phyloP scores from a whole-genome alignment of 1,140 invertebrate species.

The Pissodes strobi region DNA sequence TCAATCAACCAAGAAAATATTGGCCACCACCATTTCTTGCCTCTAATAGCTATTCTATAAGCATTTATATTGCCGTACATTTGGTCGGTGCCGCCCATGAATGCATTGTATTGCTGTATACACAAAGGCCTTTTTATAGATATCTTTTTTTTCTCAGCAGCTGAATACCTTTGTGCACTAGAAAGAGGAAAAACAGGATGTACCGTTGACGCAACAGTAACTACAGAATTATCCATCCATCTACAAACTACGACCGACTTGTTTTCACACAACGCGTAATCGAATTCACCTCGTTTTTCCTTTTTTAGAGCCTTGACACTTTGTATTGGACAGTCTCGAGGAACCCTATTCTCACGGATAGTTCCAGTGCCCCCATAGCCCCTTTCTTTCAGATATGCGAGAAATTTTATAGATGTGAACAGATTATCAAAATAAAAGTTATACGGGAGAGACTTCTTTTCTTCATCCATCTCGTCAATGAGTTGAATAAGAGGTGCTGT shows the following conservation, averaged over 20 bases:
- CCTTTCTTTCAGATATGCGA: conserved; percentile 33
- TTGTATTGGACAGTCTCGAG: conserved; percentile 23
- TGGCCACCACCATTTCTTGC: conserved; percentile 54
- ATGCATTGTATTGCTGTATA: conserved; percentile 46
- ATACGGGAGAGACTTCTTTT: conserved; percentile 31
- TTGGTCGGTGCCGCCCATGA: conserved; percentile 51
- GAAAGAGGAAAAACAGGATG: conserved; percentile 42
- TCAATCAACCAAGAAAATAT: conserved; percentile 50
- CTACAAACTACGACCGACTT: conserved; percentile 40
- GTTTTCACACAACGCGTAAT: conserved; percentile 10
- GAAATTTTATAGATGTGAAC: no score
- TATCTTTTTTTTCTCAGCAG: conserved; percentile 43
- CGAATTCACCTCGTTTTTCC: conserved; percentile 16
- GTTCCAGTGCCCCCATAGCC: conserved; percentile 33
- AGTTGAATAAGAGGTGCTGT: no score
- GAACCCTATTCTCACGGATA: conserved; percentile 31
- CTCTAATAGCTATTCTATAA: conserved; percentile 49
- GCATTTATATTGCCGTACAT: conserved; percentile 53
- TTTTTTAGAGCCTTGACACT: conserved; percentile 10
- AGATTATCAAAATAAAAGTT: conserved; percentile 46
- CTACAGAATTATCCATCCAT: conserved; percentile 48
- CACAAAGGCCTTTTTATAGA: conserved; percentile 38
- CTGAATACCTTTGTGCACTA: conserved; percentile 44
- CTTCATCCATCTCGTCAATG: no score
- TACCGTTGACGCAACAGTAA: conserved; percentile 44